Evolutionary conservation across 2,113 vertebrate genomes (phyloP).

Genomic region (Haemorhous mexicanus): DNA sequence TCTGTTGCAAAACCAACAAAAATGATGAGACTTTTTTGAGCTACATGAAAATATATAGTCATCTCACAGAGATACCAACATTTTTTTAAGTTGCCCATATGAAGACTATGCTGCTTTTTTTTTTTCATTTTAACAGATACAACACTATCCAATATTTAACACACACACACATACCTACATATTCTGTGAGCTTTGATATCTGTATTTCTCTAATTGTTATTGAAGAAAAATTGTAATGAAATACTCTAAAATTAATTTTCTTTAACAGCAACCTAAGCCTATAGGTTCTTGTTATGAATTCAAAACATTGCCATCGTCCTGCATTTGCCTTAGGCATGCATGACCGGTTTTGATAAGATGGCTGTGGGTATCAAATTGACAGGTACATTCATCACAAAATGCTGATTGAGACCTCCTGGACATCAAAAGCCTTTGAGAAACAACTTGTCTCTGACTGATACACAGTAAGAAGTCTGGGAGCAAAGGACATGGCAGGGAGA

Average conservation of each 20-base stretch:
- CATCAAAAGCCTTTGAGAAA: neutral
- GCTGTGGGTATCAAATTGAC: neutral
- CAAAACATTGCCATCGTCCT: neutral
- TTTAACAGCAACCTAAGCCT: neutral
- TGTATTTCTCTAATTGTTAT: neutral
- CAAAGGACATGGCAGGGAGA: neutral
- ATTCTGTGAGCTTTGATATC: neutral
- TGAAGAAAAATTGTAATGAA: neutral
- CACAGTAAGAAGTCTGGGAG: neutral
- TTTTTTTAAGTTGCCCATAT: neutral
- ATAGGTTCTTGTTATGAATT: neutral
- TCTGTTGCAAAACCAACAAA: neutral
- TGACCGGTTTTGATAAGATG: neutral
- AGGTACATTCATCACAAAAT: neutral
- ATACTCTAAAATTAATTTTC: neutral
- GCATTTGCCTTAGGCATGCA: neutral
- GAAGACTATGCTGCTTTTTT: neutral
- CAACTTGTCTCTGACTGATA: neutral
- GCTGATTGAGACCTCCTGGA: neutral
- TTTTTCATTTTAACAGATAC: neutral
- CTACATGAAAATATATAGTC: neutral
- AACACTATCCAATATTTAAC: neutral
- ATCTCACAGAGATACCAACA: accelerated
- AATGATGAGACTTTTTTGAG: neutral
- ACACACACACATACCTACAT: accelerated